Evolutionary conservation across 2,888 invertebrate genomes (phyloP).

Genomic region (Crossocerus cetratus): DNA sequence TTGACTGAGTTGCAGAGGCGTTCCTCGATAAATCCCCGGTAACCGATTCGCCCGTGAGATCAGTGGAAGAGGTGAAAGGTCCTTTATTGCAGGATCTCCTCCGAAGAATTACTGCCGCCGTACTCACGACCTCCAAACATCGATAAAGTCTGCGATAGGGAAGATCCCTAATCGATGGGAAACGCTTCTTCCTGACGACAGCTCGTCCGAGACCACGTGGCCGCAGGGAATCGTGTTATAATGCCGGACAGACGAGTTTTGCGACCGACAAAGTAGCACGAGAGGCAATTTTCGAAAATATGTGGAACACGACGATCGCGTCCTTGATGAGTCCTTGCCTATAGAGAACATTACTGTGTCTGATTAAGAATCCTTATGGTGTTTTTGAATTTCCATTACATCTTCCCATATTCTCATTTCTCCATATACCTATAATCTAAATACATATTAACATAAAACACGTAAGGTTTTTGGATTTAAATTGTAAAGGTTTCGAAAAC

Average conservation of each 20-base stretch:
- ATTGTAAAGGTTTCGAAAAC: no score
- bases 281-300: slow-evolving; percentile 9
- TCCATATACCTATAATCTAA: no score
- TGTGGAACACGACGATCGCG: slow-evolving; percentile 15
- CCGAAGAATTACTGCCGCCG: background rate
- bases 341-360: slow-evolving; percentile 3
- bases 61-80: background rate
- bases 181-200: background rate
- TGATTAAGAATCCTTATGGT: slow-evolving; percentile 33
- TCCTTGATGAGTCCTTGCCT: slow-evolving; percentile 42
- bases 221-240: background rate
- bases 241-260: background rate
- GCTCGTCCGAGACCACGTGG: no score
- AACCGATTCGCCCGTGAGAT: no score
- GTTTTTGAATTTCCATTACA: slow-evolving; percentile 5
- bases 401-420: no score
- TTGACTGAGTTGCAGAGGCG: no score
- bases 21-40: no score
- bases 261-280: background rate
- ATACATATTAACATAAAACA: no score
- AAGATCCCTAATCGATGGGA: background rate
- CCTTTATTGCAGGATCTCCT: background rate
- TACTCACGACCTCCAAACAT: slow-evolving; percentile 3
- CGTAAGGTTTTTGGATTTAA: no score
- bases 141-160: background rate